These are phyloP conservation scores for Drosophila willistoni DNA, from an alignment of 1,140 invertebrate genomes.

Conservation along the genomic window DNA sequence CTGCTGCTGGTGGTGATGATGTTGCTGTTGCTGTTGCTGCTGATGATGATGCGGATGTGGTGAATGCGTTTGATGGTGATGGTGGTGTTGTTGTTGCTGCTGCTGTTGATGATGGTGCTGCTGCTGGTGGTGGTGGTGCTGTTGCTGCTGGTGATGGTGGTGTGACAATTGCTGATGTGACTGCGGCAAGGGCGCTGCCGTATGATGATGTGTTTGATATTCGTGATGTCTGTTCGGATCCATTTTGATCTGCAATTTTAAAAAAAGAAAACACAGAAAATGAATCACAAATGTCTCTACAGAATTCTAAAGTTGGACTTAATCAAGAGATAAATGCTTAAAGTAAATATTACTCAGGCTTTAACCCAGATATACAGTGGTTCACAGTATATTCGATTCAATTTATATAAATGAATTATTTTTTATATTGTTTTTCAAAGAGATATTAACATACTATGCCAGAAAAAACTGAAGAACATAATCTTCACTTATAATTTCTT, in stretches of 20 bases:
- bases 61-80: conserved; percentile 47
- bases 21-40: conserved; percentile 31
- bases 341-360: no score
- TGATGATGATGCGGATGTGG: conserved; percentile 21
- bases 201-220: conserved; percentile 76
- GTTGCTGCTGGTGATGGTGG: conserved; percentile 44
- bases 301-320: not conserved
- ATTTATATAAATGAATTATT: no score
- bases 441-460: no score
- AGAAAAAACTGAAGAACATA: no score
- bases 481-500: no score
- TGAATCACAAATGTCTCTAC: not conserved
- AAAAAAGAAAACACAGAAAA: not conserved
- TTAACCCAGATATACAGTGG: no score
- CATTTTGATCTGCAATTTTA: conserved; percentile 57
- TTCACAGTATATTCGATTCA: no score
- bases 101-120: conserved; percentile 33
- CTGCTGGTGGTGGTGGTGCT: conserved; percentile 37
- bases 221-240: conserved; percentile 78
- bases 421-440: no score
- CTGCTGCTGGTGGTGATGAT: conserved; percentile 36
- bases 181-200: not conserved
- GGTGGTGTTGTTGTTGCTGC: not conserved
- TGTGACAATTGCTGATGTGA: conserved; percentile 32
- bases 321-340: no score